Base-by-base conservation (phyloP, 2,113 vertebrate genomes). In the Pterocles orientalis region DNA sequence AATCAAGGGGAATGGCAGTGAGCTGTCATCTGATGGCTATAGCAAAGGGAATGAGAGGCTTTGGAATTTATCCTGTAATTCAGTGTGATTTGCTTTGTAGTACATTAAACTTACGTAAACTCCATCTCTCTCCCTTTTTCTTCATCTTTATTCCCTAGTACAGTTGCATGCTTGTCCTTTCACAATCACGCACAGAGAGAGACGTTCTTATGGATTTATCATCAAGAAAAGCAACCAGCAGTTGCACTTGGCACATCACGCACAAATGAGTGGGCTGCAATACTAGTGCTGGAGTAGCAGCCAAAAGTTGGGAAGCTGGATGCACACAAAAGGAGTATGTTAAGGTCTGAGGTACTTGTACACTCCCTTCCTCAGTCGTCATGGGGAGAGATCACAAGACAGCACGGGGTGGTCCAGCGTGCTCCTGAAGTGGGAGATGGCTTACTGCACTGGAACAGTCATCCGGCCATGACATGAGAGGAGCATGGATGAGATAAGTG, bases 21-120 rank as follows among this genome's bases (percentile, higher is more conserved):
- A 92, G 24, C 4, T 66, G 71, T 69, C 83, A 71, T 60, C 62
- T 45, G 33, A 94, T 58, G 90, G 91, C 48, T 87, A 62, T 19
- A 36, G 56, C 43, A 66, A 76, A 95, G 82, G 87, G 69, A 93
- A 83, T 6, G 31, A 78, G 57, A 90, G 57, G 68, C 94, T 94
- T 81, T 93, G 87, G 82, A 92, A 81, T 53, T 86, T 25, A 51
- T 33, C 28, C 23, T 83, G 76, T 72, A 45, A 90, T 39, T 88
- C 41, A 75, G 76, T 5, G 5, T 75, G 71, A 45, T 81, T 79
- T 60, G 60, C 83, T 95, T 93, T 79, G 87, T 92, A 76, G 60
- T 66, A 5, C 45, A 21, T 87, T 85, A 56, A 86, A 73, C 53
- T 86, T 88, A 68, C 2, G 15, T 58, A 47, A 96, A 75, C 47